Percentiles rank a stretch among this genome's conserved stretches.
phyloP scores from a whole-genome alignment of 2,888 invertebrate genomes.

The Epinotia demarniana region DNA sequence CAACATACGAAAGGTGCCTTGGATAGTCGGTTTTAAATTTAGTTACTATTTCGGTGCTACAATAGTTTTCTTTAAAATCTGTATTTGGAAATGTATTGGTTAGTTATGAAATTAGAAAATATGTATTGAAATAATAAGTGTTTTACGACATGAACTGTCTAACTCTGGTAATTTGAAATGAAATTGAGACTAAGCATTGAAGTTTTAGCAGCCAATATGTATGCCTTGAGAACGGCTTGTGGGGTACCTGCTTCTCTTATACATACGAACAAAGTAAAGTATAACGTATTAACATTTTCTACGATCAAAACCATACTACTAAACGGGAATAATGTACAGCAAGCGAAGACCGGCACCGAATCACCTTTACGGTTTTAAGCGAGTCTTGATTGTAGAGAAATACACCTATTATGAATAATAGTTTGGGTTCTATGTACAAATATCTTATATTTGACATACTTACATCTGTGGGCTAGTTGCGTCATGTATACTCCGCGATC shows the following conservation, averaged over 20 bases:
- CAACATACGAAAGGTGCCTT: conserved; percentile 46
- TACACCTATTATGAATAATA: not conserved
- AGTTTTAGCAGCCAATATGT: conserved; percentile 69
- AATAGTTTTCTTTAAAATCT: conserved; percentile 27
- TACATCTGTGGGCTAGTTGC: conserved; percentile 21
- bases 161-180: not conserved
- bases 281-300: not conserved
- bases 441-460: conserved; percentile 13
- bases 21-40: conserved; percentile 47
- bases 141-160: not conserved
- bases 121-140: not conserved
- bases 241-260: conserved; percentile 53
- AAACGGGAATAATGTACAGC: not conserved
- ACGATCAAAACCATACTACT: not conserved
- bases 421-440: not conserved
- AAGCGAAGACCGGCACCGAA: not conserved
- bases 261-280: conserved; percentile 16
- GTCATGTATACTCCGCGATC: conserved; percentile 28
- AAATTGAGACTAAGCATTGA: conserved; percentile 6
- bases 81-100: conserved; percentile 8
- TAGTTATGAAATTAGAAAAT: conserved; percentile 2
- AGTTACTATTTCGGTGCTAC: conserved; percentile 53
- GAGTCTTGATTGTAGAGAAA: conserved; percentile 1
- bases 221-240: conserved; percentile 61
- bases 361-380: not conserved